Base-by-base conservation (phyloP, 92 coral and sea anemone genomes). In the Heliopora coerulea region DNA sequence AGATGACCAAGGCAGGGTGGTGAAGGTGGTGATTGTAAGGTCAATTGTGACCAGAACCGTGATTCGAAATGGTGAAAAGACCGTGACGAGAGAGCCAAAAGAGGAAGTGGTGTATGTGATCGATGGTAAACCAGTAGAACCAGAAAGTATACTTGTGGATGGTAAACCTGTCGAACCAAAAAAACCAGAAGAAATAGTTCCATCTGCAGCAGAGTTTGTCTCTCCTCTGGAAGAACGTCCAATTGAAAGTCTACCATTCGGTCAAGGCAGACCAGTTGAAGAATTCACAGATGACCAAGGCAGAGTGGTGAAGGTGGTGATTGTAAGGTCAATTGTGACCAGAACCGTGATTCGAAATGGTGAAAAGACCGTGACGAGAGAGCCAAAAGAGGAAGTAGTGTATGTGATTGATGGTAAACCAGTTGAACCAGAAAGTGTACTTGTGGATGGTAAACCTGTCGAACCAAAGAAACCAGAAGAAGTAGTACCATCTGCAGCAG, bases 241-340 rank as follows among this genome's bases (percentile, higher is more conserved):
- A 8, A 54, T 72, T 34, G 54, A 72, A 56, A 49, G 49, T 54
- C 27, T 18, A 56, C 33, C 50, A 30, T 39, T 23, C 21, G 54
- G 17, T 14, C 75, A 34, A 17, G 59, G 61, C 1, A 28, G 13
- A 56, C 61, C 74, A 8, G 80, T 80, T 26, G 88, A 83, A 23
- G 90, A 86, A 49, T 70, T 70, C 32, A 34, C 64, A 10, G 77
- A 70, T 24, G 77, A 70, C 52, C 62, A 54, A 52, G 77, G 77
- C 15, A 70, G 77, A 54, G 63, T 70, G 32, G 77, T 70, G n/a
- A 70, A 12, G 37, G 63, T 70, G 1, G 24, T 70, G 9, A 52
- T 82, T 24, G 70, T 54, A 66, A 3, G 89, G 78, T 18, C 85
- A 59, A 21, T 72, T 77, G 26, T 85, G 88, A 19, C 80, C 30